A percentile compares a stretch with the other conserved stretches of the same genome.
These are phyloP conservation scores for Microplitis mediator DNA, from an alignment of 1,140 invertebrate genomes.

Conservation along the genomic window DNA sequence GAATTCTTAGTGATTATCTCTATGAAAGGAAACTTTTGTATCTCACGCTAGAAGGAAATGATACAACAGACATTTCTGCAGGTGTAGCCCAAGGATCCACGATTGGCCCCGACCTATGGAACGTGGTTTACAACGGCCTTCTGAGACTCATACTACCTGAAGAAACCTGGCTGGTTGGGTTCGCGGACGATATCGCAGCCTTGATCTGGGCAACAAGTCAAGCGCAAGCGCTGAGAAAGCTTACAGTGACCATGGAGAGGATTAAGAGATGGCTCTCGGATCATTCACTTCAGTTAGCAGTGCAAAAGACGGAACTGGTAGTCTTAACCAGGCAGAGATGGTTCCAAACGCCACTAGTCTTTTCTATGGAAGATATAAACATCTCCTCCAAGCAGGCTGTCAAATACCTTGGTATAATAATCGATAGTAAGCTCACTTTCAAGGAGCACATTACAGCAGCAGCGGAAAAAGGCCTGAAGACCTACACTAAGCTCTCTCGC, in stretches of 20 bases:
- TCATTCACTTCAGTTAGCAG: constrained; percentile 31
- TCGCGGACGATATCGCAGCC: too few species aligned
- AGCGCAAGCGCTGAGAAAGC: constrained; percentile 17
- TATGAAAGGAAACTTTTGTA: too few species aligned
- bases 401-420: constrained; percentile 32
- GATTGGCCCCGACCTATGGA: too few species aligned
- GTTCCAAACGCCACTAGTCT: neutral
- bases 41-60: too few species aligned
- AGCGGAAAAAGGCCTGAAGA: neutral
- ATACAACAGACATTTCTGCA: too few species aligned
- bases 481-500: neutral
- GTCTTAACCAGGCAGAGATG: constrained; percentile 23
- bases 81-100: too few species aligned
- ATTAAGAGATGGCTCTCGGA: constrained; percentile 29
- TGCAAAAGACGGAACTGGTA: constrained; percentile 34
- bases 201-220: constrained; percentile 16
- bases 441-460: neutral
- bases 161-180: neutral
- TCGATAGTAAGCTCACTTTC: neutral
- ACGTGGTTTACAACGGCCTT: too few species aligned
- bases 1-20: too few species aligned
- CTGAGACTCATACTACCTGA: too few species aligned
- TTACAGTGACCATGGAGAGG: constrained; percentile 20
- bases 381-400: constrained; percentile 24
- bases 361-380: neutral